Conservation (phyloP, 1,140 invertebrate species). For the Rhopalosiphum maidis region DNA sequence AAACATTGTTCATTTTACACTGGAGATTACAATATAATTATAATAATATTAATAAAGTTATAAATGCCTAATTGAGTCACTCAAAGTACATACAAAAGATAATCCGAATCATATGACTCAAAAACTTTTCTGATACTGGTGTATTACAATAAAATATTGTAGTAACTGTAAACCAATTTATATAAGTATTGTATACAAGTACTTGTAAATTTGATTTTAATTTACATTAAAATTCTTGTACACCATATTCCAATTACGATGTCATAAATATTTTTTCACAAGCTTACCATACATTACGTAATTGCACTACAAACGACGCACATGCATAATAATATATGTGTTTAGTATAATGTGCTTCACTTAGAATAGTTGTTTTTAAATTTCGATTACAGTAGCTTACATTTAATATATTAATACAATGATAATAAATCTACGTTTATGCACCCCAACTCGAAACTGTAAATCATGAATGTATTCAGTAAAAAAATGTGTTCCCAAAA, state of each 20-base stretch:
- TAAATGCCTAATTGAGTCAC: neutral
- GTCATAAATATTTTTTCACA: neutral
- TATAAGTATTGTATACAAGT: neutral
- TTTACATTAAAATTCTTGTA: neutral
- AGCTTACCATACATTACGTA: neutral
- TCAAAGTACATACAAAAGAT: neutral
- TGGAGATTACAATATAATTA: neutral
- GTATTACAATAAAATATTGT: neutral
- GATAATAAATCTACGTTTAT: neutral
- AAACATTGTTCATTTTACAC: neutral
- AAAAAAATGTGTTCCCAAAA: neutral
- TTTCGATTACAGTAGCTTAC: neutral
- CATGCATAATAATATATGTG: neutral
- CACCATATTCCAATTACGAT: neutral
- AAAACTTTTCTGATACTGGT: too few relatives aligned
- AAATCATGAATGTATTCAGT: neutral
- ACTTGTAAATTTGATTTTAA: neutral
- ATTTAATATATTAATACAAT: neutral
- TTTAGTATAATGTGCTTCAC: neutral
- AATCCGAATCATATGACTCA: neutral
- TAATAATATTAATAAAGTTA: neutral
- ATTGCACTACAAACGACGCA: neutral
- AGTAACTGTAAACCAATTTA: neutral
- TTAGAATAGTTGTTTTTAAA: neutral
- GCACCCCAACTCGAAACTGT: too few relatives aligned